Evolutionary conservation across 2,888 invertebrate species (phyloP), one percentile per base, ranked within the genome.

Genomic region (Philereme transversata): DNA sequence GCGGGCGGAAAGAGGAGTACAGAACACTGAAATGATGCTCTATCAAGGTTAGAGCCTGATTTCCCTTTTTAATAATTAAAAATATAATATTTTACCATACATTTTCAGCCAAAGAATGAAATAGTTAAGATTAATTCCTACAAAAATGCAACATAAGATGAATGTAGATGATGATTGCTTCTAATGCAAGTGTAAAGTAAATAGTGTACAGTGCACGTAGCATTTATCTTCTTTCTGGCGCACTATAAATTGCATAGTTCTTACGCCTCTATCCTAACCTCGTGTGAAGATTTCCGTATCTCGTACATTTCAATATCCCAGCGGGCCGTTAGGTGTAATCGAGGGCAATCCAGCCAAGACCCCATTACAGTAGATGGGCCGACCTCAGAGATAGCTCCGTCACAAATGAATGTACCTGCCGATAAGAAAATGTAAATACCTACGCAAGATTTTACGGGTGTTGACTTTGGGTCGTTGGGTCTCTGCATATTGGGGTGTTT

Each of bases 301-400:
- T 11, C 49, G 52, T 64, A 62, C 51, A 82, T 84, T 82, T 87
- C 83, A 84, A 87, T 86, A 85, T 81, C 77, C 82, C 79, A 76
- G 68, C 71, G 73, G 76, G 82, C 79, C 77, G 86, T 87, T 87
- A 85, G 75, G 76, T 75, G 79, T 89, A 88, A 89, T 88, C 87
- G 87, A 76, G 75, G 80, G 81, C 82, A 82, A 83, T 86, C 82
- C 82, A 79, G 77, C 75, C 78, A 76, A 78, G 84, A 83, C 84
- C 87, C 87, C 82, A 88, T 89, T 89, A 88, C 83, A 71, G 76
- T 72, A 84, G 86, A 88, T 87, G 81, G 83, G 75, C 74, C 78
- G 79, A 79, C 82, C 65, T 69, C 65, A 59, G 56, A 64, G 67
- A 69, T 67, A 77, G 77, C 76, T 62, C 77, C 74, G 77, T 80